Base-by-base conservation (phyloP, 1,140 invertebrate genomes). In the Diorhabda sublineata region DNA sequence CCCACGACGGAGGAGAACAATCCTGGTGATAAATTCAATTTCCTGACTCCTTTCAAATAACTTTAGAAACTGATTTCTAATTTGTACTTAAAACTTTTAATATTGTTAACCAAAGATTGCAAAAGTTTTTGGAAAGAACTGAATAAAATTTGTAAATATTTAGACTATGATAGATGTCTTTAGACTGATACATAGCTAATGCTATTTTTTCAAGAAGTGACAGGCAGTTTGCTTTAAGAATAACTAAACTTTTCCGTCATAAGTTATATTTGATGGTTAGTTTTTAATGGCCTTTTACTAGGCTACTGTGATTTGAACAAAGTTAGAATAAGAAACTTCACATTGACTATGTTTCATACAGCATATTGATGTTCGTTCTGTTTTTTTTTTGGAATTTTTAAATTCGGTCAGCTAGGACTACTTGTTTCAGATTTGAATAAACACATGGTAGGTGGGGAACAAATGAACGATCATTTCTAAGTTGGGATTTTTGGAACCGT, bases 1-100 rank as follows among this genome's bases (percentile, higher is more conserved):
- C 87, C 69, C 87, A 88, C 72, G 86, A 87, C 61, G 88, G 88
- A 8, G 88, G 88, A 65, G 89, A 90, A 76, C 90, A 92, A 79
- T 90, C 89, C 64, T 92, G 90, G 90, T 92, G 90, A 86, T 92
- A 80, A 83, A 58, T 69, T 64, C 64, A 41, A 42, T 52, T 43
- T 67, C n/a, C 26, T 61, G 58, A 61, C 68, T 7, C 61, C 65
- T 64, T 47, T 58, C 57, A 68, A 61, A 56, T 62, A 43, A 66
- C 56, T 52, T 69, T 57, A 26, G 26, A 26, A 26, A 26, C 26
- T 26, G 26, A 26, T 26, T 26, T 26, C 26, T 26, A 26, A 26
- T 67, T 71, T 74, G 72, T 76, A 76, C 73, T 76, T 76, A 74
- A 74, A 66, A 58, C 70, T 74, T 70, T 70, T 65, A 71, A 52